Evolutionary conservation across 2,797 vertebrate genomes (phyloP), one percentile per base, ranked within the genome.

Genomic region (Pantherophis alleghaniensis): DNA sequence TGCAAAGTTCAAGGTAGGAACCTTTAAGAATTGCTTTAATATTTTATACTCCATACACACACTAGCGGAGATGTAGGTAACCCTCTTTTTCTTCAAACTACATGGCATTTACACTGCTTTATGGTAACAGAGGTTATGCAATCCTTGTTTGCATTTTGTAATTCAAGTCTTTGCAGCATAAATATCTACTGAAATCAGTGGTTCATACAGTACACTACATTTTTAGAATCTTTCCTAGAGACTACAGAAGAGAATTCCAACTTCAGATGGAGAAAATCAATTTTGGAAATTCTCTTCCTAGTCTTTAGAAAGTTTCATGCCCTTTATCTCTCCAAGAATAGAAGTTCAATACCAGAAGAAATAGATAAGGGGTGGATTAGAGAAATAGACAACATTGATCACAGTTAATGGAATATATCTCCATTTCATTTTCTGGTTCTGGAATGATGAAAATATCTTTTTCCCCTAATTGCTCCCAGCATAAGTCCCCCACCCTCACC

Each of bases 91-190:
- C 20, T 63, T 88, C 26, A 79, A 74, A 74, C 9, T 79, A 24
- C 3, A n/a, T 32, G 28, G 18, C 42, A n/a, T 51, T 89, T 89
- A 9, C 10, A 74, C 26, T 42, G 24, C 12, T 20, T 56, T 83
- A 42, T 89, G 16, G 37, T 61, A 51, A 56, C n/a, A 4, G 37
- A 92, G 37, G 26, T 79, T 61, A 32, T 5, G 5, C 26, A 79
- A 79, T 16, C 12, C 42, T 61, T 53, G 37, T 53, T 74, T 83
- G 56, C 42, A 42, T 79, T 79, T 79, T 79, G 14, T 60, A 69
- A 88, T 92, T 69, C 83, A 90, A 79, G n/a, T 55, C 57, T 86
- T 59, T 92, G 32, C 59, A 60, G n/a, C 57, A 92, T 32, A 90
- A 56, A 89, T 61, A 18, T 92, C 3, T 86, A 61, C 86, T 90